Conservation (phyloP, 1,140 invertebrate species). For the Drosophila miranda region DNA sequence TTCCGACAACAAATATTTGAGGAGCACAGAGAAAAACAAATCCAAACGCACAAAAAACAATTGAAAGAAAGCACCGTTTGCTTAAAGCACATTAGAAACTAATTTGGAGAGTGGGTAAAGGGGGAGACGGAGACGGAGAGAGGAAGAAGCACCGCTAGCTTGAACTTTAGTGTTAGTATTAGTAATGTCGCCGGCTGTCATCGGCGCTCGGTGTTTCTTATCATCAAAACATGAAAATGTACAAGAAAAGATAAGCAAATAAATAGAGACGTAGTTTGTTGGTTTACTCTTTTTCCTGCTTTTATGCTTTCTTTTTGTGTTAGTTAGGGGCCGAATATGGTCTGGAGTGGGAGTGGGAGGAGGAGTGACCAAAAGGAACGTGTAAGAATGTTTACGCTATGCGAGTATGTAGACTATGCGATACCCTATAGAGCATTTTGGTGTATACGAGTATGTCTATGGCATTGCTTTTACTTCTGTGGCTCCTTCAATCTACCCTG, state of each 20-base stretch:
- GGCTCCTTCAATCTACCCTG: no score
- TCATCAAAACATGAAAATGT: constrained; percentile 28
- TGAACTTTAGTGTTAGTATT: not conserved
- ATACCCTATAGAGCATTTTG: no score
- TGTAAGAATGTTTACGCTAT: no score
- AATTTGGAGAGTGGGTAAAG: constrained; percentile 19
- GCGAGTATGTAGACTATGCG: no score
- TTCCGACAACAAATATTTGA: constrained; percentile 57
- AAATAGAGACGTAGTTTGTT: constrained; percentile 43
- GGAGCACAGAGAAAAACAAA: constrained; percentile 35
- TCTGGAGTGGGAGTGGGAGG: no score
- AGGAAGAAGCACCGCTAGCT: not conserved
- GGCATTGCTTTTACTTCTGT: no score
- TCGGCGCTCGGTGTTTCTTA: constrained; percentile 15
- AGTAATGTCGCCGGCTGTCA: no score
- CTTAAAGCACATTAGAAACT: constrained; percentile 42
- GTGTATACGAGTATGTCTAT: no score
- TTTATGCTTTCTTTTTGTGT: constrained; percentile 8
- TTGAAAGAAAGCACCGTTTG: constrained; percentile 28
- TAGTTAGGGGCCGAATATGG: no score
- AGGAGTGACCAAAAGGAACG: no score
- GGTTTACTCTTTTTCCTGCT: constrained; percentile 14
- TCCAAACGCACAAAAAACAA: constrained; percentile 42
- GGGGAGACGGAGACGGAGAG: not conserved
- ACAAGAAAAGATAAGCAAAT: constrained; percentile 52